phyloP scores from a whole-genome alignment of 2,888 invertebrate genomes.

The Trichopoda pennipes region DNA sequence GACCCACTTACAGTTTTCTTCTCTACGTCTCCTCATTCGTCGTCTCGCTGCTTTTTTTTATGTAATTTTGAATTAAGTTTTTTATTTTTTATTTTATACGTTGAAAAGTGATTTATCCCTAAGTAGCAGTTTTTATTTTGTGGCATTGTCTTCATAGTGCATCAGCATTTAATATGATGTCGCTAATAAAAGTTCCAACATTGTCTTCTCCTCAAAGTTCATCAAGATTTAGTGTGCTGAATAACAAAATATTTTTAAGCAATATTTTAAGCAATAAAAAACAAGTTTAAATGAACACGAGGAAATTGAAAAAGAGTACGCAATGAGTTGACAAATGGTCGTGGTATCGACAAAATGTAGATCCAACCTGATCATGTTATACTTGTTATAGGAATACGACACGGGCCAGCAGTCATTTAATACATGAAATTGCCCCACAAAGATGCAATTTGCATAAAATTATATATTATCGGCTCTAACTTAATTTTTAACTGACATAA shows the following conservation, averaged over 20 bases:
- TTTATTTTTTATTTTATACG: conserved; percentile 14
- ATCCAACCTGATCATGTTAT: no score
- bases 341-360: neutral
- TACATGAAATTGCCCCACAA: no score
- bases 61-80: neutral
- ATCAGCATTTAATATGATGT: conserved; percentile 63
- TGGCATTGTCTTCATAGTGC: conserved; percentile 38
- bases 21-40: neutral
- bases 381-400: no score
- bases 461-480: no score
- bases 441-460: no score
- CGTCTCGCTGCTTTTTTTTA: neutral
- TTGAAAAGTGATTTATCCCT: conserved; percentile 41
- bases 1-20: neutral
- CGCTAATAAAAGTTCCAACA: conserved; percentile 79
- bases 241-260: neutral
- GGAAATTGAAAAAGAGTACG: neutral
- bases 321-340: neutral
- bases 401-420: no score
- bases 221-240: conserved; percentile 69
- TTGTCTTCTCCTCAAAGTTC: conserved; percentile 76
- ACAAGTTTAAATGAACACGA: neutral
- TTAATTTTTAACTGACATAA: no score
- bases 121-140: conserved; percentile 51
- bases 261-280: neutral